Evolutionary conservation across 2,888 invertebrate genomes (phyloP), one percentile per base, ranked within the genome.

Genomic region (Sphaerophoria rueppellii): DNA sequence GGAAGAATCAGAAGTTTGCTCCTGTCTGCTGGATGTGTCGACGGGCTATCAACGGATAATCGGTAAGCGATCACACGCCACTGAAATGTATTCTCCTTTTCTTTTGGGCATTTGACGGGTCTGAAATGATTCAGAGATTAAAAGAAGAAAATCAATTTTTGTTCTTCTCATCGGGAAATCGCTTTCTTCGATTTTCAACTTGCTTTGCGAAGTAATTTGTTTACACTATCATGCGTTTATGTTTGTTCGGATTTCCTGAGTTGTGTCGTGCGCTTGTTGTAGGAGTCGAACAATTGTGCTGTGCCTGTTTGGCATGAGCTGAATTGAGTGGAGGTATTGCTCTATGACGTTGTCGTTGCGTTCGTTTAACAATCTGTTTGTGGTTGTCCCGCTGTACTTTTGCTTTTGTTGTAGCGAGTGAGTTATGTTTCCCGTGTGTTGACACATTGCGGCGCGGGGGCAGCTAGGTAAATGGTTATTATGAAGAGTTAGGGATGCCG

Each of bases 221-320:
- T 85, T 85, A 85, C 81, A 72, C 67, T 63, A 85, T 67, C 67
- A 67, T 52, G 75, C 81, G 81, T 80, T 73, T 81, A 85, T 85
- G 85, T 85, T 85, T 85, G 85, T 73, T 77, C 83, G 83, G 75
- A 75, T 80, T 83, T 79, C 80, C 79, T 83, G 83, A 79, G 71
- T 76, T 79, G 83, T 65, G 50, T 65, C 63, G 63, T 65, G 40
- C 24, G 67, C 9, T 9, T 12, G 43, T 43, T 43, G 9, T 9
- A 40, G 40, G 40, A 40, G 40, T 40, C 9, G 40, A 40, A 12
- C 43, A 9, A 6, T 24, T 34, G n/a, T 43, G 24, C 50, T 40
- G 65, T 40, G 34, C 60, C 55, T 40, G 6, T 69, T 73, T 76
- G 76, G 71, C 58, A 61, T 65, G 35, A 34, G 52, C 11, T 11